Conservation (phyloP, 2,797 vertebrate genomes). For the Falco naumanni region DNA sequence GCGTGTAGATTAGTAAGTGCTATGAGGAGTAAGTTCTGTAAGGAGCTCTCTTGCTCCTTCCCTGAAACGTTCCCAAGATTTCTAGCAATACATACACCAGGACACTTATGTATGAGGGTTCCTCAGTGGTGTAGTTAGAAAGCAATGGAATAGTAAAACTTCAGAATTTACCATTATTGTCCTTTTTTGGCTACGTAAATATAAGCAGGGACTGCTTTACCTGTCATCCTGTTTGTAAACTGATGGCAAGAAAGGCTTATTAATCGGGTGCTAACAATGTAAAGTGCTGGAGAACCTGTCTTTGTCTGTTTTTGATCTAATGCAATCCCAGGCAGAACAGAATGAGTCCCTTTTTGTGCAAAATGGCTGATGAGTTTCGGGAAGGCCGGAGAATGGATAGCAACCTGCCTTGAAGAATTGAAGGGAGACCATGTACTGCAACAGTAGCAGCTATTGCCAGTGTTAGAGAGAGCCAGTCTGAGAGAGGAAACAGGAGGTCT, state of each 20-base stretch:
- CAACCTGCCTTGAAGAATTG: neutral
- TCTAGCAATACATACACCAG: neutral
- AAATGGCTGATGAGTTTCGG: neutral
- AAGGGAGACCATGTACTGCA: neutral
- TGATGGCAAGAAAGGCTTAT: neutral
- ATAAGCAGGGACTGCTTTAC: neutral
- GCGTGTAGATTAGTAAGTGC: neutral
- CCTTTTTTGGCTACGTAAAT: neutral
- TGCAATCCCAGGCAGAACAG: neutral
- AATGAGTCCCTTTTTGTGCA: neutral
- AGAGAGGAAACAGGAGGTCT: neutral
- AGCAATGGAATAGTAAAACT: neutral
- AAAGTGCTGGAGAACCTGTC: neutral
- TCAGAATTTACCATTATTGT: neutral
- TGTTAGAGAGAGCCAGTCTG: neutral
- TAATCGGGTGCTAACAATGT: neutral
- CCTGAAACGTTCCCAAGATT: neutral
- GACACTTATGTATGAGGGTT: neutral
- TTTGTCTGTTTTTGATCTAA: neutral
- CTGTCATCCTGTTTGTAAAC: neutral
- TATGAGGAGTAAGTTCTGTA: neutral
- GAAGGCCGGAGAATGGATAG: neutral
- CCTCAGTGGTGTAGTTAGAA: neutral
- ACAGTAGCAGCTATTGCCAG: neutral
- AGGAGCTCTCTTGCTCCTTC: neutral